A percentile compares a stretch with the other conserved stretches of the same genome.
phyloP scores from a whole-genome alignment of 1,140 invertebrate species.

The Nylanderia fulva region DNA sequence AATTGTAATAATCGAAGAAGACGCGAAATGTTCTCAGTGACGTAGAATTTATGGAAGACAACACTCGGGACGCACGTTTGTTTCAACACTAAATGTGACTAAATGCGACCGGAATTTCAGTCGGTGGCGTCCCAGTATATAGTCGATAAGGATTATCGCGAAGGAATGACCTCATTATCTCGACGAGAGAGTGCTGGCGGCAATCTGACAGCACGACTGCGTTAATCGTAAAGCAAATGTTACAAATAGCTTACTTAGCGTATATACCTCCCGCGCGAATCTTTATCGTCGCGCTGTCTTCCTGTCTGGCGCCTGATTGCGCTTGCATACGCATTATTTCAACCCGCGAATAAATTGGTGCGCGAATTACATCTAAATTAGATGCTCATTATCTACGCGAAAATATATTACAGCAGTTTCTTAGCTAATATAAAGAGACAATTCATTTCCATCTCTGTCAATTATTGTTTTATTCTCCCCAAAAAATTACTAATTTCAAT shows the following conservation, averaged over 20 bases:
- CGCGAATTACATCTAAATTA: constrained; percentile 39
- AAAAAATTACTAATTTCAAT: background rate
- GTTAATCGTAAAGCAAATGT: constrained; percentile 34
- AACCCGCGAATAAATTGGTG: constrained; percentile 23
- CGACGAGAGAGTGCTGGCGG: background rate
- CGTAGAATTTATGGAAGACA: background rate
- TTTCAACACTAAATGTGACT: constrained; percentile 43
- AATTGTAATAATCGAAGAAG: background rate
- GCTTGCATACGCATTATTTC: constrained; percentile 15
- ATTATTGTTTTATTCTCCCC: background rate
- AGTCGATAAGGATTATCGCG: constrained; percentile 75
- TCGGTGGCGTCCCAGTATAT: constrained; percentile 55
- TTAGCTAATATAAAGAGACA: background rate
- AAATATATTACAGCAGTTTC: background rate
- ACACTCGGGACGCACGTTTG: background rate
- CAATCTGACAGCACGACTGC: constrained; percentile 27
- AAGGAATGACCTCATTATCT: constrained; percentile 72
- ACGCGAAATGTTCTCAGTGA: constrained; percentile 2
- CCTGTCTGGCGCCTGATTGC: background rate
- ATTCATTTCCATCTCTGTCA: background rate
- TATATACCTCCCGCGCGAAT: constrained; percentile 1
- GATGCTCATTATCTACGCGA: constrained; percentile 23
- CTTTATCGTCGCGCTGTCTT: constrained; percentile 23
- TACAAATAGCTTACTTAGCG: background rate
- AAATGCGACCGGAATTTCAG: constrained; percentile 8